phyloP scores from a whole-genome alignment of 2,888 invertebrate species.

The Pristionchus arcanus region DNA sequence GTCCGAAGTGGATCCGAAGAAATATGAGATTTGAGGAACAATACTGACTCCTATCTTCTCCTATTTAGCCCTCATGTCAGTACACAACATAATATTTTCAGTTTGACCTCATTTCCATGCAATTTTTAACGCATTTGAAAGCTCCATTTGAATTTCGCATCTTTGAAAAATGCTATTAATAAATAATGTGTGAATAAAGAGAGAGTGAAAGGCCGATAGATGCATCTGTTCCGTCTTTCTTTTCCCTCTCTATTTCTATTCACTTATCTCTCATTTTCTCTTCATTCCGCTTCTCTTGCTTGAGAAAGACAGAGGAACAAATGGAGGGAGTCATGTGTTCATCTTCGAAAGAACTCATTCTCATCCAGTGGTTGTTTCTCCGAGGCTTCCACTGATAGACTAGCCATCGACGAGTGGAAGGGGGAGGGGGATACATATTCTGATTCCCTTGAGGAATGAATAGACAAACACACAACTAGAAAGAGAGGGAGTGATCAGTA shows the following conservation, averaged over 20 bases:
- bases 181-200: slow-evolving; percentile 17
- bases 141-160: not conserved
- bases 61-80: not conserved
- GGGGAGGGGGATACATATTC: not conserved
- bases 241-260: not conserved
- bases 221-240: not conserved
- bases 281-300: not conserved
- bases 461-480: not conserved
- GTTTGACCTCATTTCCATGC: not conserved
- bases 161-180: slow-evolving; percentile 12
- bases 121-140: not conserved
- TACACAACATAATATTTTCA: not conserved
- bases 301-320: not conserved
- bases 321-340: slow-evolving; percentile 43
- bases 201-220: not conserved
- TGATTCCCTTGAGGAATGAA: not conserved
- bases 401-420: not conserved
- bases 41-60: not conserved
- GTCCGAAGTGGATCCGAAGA: not conserved
- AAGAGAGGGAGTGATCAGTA: not conserved
- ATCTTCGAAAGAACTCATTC: not conserved
- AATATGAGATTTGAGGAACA: not conserved
- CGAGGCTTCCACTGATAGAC: not conserved
- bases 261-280: slow-evolving; percentile 19
- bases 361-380: not conserved